Evolutionary conservation across 2,797 vertebrate species (phyloP), one percentile per base, ranked within the genome.

Genomic region (Urophycis tenuis): DNA sequence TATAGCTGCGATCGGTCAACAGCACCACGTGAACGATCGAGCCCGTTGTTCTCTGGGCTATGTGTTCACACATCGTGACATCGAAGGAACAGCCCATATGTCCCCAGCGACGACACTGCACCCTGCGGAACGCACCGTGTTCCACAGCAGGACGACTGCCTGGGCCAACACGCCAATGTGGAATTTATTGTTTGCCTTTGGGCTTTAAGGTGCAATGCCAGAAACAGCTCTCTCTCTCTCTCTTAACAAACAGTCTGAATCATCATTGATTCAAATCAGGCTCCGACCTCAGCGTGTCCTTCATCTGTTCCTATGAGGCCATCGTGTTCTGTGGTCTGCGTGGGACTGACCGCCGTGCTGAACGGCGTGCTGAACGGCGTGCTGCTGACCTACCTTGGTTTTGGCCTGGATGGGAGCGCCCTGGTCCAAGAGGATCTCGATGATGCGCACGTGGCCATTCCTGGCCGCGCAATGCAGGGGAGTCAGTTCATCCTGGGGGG

Each of bases 381-480:
- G 25, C n/a, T n/a, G n/a, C n/a, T n/a, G n/a, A 14, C 12, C 60
- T 25, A 98, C 97, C 96, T 99, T 99, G 85, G 97, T 99, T 91
- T 99, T 99, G 80, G 97, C 97, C 91, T 98, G 96, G 85, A 99
- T 96, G 74, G 96, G 96, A 81, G 96, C 96, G 49, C 96, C 95
- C 0, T 97, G 96, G 92, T 98, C 97, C 89, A 99, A 90, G 78
- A 99, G 93, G 93, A 98, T 94, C 92, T 98, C 97, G 35, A 96
- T 94, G 82, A 99, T 96, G 33, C 96, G 93, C 73, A 96, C 94
- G 0, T 99, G 97, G 53, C 97, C 97, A 3, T 99, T 99, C 80
- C 97, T 93, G 76, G 96, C 95, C 53, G 96, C 97, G 90, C 97
- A 99, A 93, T 99, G 97, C 45, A 98, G 94, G 33, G 96, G 97